Conservation (phyloP, 2,797 vertebrate genomes). For the Sebastiscus tertius region DNA sequence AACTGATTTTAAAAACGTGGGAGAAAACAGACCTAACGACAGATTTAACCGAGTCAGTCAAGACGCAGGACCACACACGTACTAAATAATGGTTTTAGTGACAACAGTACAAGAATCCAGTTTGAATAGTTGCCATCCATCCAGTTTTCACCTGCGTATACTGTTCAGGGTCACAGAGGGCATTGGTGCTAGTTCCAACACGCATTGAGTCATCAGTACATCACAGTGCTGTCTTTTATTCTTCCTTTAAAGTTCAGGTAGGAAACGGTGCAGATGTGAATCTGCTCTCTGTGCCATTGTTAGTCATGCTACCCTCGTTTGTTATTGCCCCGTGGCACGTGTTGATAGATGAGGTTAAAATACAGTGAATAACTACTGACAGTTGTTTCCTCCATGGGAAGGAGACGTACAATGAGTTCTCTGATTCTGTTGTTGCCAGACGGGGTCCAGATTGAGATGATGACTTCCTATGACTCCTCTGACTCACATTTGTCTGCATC, state of each 20-base stretch:
- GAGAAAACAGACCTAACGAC: not conserved
- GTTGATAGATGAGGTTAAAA: constrained; percentile 73
- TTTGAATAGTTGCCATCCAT: not conserved
- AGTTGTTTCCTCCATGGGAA: constrained; percentile 75
- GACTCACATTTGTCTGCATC: constrained; percentile 55
- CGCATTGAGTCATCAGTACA: constrained; percentile 38
- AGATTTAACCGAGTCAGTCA: not conserved
- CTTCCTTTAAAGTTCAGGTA: constrained; percentile 58
- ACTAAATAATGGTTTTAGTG: not conserved
- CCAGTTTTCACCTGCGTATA: not conserved
- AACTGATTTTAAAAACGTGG: not conserved
- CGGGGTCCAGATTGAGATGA: constrained; percentile 53
- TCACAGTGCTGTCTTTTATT: constrained; percentile 45
- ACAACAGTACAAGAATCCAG: not conserved
- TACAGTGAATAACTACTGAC: constrained; percentile 74
- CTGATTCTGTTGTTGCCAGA: constrained; percentile 65
- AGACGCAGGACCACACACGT: not conserved
- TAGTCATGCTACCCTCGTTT: constrained; percentile 62
- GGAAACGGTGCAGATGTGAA: constrained; percentile 56
- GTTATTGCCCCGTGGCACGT: constrained; percentile 59
- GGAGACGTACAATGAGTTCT: constrained; percentile 64
- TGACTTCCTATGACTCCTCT: constrained; percentile 72
- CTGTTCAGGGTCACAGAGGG: constrained; percentile 41
- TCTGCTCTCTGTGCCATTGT: constrained; percentile 53
- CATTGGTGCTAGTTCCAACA: constrained; percentile 32